These are phyloP conservation scores for Cheiracanthium punctorium DNA, from an alignment of 2,888 invertebrate genomes.

Conservation along the genomic window DNA sequence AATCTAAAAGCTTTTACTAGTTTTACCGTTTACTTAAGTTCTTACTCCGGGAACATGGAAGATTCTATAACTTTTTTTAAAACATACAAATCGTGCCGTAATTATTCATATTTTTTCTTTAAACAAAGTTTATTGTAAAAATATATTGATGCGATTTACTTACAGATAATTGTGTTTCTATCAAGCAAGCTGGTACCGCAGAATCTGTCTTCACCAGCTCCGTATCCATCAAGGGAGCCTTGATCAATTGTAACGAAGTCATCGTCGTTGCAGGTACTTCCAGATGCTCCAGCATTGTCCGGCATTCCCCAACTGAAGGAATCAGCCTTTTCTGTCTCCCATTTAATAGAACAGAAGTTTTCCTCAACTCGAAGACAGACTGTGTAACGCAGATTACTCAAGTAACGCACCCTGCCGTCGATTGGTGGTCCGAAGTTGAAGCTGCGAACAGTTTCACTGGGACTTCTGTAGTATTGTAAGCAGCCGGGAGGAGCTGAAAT, in stretches of 20 bases:
- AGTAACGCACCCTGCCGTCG: conserved; percentile 71
- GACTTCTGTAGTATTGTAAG: conserved; percentile 72
- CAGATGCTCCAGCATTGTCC: conserved; percentile 70
- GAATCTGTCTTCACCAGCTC: conserved; percentile 72
- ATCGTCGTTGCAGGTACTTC: conserved; percentile 71
- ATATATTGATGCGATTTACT: too few relatives aligned
- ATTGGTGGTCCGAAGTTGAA: conserved; percentile 72
- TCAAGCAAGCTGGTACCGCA: conserved; percentile 72
- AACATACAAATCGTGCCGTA: too few relatives aligned
- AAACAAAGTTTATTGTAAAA: too few relatives aligned
- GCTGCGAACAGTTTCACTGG: conserved; percentile 71
- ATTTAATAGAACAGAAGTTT: conserved; percentile 73
- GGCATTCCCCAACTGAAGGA: conserved; percentile 72
- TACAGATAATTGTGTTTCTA: conserved; percentile 72
- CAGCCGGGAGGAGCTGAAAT: conserved; percentile 72
- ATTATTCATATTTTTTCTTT: too few relatives aligned
- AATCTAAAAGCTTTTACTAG: too few relatives aligned
- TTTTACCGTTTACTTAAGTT: too few relatives aligned
- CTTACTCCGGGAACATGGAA: too few relatives aligned
- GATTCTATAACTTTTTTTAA: too few relatives aligned
- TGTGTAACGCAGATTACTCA: conserved; percentile 72
- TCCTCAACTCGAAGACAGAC: conserved; percentile 72
- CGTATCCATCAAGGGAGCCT: conserved; percentile 72
- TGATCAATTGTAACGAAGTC: conserved; percentile 73
- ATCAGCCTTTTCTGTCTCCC: conserved; percentile 71